These are phyloP conservation scores for Elegia similella DNA, from an alignment of 2,888 invertebrate genomes.

Conservation along the genomic window DNA sequence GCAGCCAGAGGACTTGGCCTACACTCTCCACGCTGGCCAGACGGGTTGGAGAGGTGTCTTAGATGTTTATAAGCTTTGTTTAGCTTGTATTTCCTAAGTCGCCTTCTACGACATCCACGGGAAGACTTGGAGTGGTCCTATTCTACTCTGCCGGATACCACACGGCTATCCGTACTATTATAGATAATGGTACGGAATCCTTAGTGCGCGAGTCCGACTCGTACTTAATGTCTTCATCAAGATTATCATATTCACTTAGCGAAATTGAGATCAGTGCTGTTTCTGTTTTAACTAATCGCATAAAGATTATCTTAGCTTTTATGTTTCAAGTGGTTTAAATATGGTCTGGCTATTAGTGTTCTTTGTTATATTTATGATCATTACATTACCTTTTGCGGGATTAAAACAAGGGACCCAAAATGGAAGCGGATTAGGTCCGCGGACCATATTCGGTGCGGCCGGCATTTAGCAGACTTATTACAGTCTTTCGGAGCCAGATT, in stretches of 20 bases:
- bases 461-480: background rate
- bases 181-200: no score
- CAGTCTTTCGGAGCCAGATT: background rate
- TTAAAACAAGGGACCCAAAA: constrained; percentile 1
- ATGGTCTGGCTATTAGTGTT: background rate
- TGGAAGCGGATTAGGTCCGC: background rate
- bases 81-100: no score
- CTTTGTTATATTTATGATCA: constrained; percentile 3
- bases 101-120: no score
- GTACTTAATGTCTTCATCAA: no score
- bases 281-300: background rate
- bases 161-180: no score
- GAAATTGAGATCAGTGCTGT: background rate
- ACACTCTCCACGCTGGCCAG: no score
- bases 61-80: no score
- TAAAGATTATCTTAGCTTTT: background rate
- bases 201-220: no score
- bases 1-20: no score
- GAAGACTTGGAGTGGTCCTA: no score
- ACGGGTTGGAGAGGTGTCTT: no score
- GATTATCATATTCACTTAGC: background rate
- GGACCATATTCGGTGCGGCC: constrained; percentile 1
- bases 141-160: no score
- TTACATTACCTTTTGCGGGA: constrained; percentile 6
- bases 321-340: background rate